Evolutionary conservation across 2,113 vertebrate species (phyloP).

Genomic region (Lonchura striata): DNA sequence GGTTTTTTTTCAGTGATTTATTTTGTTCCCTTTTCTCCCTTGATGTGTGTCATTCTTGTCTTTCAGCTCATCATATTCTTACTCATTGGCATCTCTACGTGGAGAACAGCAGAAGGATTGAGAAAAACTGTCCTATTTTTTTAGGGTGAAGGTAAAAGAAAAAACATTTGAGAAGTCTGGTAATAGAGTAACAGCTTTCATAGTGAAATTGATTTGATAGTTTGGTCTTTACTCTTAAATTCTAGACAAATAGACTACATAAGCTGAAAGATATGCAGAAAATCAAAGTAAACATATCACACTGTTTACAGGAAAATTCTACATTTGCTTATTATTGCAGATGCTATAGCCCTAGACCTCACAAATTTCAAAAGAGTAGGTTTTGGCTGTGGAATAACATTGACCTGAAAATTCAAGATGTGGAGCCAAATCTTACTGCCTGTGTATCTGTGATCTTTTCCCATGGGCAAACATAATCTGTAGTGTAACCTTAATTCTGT

Average conservation of each 20-base stretch:
- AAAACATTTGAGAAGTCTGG: not conserved
- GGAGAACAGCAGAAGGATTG: not conserved
- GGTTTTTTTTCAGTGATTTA: not conserved
- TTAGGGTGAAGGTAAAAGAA: not conserved
- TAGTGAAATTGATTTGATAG: not conserved
- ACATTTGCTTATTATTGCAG: conserved; percentile 22
- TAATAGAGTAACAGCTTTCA: not conserved
- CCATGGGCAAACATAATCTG: not conserved
- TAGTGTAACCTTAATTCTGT: not conserved
- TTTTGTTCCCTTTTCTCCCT: not conserved
- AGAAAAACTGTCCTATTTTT: not conserved
- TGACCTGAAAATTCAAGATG: not conserved
- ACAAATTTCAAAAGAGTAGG: not conserved
- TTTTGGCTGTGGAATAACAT: not conserved
- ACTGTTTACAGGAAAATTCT: not conserved
- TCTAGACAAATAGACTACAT: not conserved
- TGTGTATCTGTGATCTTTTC: not conserved
- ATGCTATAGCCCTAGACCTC: not conserved
- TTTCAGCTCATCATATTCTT: not conserved
- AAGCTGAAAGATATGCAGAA: not conserved
- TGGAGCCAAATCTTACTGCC: not conserved
- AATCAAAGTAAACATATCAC: not conserved
- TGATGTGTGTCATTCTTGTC: not conserved
- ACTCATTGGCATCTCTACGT: not conserved
- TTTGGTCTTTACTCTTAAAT: not conserved